These are phyloP conservation scores for Elachura formosa DNA, from an alignment of 2,113 vertebrate genomes.

Conservation along the genomic window DNA sequence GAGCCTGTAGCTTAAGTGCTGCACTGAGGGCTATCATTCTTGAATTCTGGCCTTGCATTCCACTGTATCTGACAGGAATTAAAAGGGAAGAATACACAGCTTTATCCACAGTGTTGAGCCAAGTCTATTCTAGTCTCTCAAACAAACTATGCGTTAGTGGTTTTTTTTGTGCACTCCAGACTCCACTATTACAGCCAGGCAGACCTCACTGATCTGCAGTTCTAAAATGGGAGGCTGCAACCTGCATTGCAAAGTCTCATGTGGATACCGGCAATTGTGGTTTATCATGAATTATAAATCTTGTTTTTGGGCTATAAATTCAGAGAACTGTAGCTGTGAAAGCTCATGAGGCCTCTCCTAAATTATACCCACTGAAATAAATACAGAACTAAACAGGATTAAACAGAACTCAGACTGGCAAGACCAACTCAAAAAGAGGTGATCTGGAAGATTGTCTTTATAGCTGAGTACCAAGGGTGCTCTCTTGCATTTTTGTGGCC, in stretches of 20 bases:
- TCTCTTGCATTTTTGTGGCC: neutral
- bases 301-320: neutral
- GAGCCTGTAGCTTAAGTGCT: neutral
- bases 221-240: neutral
- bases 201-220: neutral
- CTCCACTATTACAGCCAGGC: neutral
- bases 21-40: fast-evolving
- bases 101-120: neutral
- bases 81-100: neutral
- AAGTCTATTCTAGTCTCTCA: neutral
- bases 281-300: neutral
- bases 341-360: neutral
- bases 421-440: neutral
- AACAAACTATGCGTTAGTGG: neutral
- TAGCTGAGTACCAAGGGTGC: neutral
- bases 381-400: neutral
- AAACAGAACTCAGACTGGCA: neutral
- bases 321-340: neutral
- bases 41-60: neutral
- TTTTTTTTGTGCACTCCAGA: neutral
- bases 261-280: neutral
- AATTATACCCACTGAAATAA: neutral
- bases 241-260: neutral
- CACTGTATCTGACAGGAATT: neutral
- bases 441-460: neutral